These are phyloP conservation scores for Bibio marci DNA, from an alignment of 2,888 invertebrate species.

Conservation along the genomic window DNA sequence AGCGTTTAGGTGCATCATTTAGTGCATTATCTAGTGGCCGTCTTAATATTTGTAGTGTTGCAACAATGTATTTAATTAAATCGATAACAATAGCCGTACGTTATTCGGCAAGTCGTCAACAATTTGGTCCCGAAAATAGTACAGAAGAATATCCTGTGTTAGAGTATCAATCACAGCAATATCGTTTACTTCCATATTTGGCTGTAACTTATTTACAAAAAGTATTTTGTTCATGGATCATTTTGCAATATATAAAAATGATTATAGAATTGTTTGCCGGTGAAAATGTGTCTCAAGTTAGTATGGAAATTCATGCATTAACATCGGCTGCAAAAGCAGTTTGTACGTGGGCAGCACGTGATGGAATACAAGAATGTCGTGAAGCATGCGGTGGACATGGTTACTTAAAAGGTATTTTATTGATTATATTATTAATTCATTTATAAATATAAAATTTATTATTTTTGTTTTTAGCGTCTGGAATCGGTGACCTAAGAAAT, in stretches of 20 bases:
- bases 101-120: conserved; percentile 71
- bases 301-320: conserved; percentile 59
- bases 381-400: conserved; percentile 95
- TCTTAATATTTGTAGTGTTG: conserved; percentile 45
- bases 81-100: conserved; percentile 70
- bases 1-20: conserved; percentile 68
- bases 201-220: conserved; percentile 47
- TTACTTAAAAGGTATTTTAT: conserved; percentile 44
- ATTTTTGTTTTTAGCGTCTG: conserved; percentile 29
- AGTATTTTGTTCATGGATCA: conserved; percentile 38
- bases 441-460: neutral
- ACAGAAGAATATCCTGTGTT: conserved; percentile 65
- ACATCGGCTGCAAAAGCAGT: conserved; percentile 61
- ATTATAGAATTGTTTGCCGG: conserved; percentile 28
- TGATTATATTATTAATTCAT: neutral
- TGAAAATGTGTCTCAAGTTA: conserved; percentile 32
- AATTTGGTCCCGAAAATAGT: conserved; percentile 60
- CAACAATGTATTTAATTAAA: conserved; percentile 40
- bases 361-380: conserved; percentile 81
- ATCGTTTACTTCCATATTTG: conserved; percentile 56
- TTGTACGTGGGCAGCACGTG: conserved; percentile 69
- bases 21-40: conserved; percentile 71
- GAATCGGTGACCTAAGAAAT: conserved; percentile 51
- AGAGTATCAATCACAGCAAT: conserved; percentile 81
- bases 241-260: conserved; percentile 30